phyloP scores from a whole-genome alignment of 2,888 invertebrate genomes.

The Aporophyla lueneburgensis region DNA sequence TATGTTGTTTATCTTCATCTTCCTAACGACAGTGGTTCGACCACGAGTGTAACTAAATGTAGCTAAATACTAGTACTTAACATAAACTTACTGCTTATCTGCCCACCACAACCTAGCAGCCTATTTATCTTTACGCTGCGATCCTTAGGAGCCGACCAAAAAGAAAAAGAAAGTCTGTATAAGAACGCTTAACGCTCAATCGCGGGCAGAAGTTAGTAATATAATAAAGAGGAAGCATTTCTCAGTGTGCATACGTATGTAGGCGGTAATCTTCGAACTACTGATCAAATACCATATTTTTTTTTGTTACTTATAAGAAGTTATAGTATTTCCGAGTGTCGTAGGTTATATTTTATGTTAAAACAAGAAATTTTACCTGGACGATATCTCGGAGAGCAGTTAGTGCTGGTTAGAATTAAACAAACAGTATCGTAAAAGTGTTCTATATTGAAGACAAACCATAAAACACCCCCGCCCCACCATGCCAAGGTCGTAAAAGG shows the following conservation, averaged over 20 bases:
- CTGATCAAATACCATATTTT: background rate
- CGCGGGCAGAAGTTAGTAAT: background rate
- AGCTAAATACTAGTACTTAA: no score
- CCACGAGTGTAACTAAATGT: no score
- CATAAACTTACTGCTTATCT: no score
- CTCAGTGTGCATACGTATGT: background rate
- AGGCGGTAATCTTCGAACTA: background rate
- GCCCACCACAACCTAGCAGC: no score
- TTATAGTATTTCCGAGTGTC: background rate
- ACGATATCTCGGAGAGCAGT: background rate
- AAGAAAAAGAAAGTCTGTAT: no score
- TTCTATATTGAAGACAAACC: background rate
- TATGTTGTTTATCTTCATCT: no score
- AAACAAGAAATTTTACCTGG: background rate
- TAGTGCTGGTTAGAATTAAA: background rate
- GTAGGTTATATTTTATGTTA: background rate
- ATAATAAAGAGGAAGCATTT: background rate
- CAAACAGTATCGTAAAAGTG: background rate
- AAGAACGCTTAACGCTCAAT: no score
- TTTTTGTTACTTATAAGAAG: background rate
- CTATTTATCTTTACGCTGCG: no score
- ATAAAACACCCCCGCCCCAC: background rate
- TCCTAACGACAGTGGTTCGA: no score
- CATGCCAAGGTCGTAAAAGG: slow-evolving; percentile 9
- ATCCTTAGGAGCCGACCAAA: no score